Conservation (phyloP, 1,140 invertebrate genomes). For the Bathynomus jamesi region DNA sequence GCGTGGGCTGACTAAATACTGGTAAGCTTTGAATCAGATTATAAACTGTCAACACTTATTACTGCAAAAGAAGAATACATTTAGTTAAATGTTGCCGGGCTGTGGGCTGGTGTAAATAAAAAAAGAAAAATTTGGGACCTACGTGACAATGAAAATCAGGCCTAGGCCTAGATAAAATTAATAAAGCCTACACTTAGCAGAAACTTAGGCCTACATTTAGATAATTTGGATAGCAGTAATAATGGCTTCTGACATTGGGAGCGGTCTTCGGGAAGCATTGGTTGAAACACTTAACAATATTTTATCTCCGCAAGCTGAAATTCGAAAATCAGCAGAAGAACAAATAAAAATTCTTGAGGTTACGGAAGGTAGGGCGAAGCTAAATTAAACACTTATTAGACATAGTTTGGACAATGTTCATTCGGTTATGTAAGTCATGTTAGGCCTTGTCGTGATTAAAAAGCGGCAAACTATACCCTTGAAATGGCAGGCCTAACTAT, state of each 20-base stretch:
- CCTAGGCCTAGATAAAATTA: no score
- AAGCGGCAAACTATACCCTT: neutral
- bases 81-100: no score
- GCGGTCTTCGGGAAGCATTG: slow-evolving; percentile 32
- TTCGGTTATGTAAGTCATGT: neutral
- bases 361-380: slow-evolving; percentile 51
- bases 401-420: slow-evolving; percentile 1
- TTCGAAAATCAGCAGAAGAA: slow-evolving; percentile 54
- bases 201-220: no score
- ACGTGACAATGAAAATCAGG: no score
- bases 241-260: slow-evolving; percentile 17
- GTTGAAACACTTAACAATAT: slow-evolving; percentile 49
- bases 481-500: neutral
- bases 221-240: no score
- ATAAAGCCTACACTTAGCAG: no score
- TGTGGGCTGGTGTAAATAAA: no score
- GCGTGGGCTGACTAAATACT: no score
- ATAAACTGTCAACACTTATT: no score
- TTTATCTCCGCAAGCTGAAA: slow-evolving; percentile 52
- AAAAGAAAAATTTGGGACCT: no score
- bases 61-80: no score
- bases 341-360: slow-evolving; percentile 60
- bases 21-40: no score
- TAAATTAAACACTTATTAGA: neutral
- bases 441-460: neutral